phyloP scores from a whole-genome alignment of 2,797 vertebrate genomes.

The Cossypha polioptera region DNA sequence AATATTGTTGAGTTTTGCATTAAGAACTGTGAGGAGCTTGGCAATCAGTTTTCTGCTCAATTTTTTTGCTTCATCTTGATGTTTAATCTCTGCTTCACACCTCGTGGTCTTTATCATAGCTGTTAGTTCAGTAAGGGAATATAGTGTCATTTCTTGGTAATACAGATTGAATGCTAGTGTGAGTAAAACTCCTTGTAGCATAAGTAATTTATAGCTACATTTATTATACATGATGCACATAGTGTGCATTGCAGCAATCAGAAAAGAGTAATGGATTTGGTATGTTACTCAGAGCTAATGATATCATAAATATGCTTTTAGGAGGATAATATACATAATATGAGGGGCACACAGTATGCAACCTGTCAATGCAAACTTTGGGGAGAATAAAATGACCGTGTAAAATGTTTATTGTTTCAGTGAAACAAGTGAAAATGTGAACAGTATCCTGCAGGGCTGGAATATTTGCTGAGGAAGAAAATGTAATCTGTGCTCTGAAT shows the following conservation, averaged over 20 bases:
- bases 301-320: constrained; percentile 12
- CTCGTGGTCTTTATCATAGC: not conserved
- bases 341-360: not conserved
- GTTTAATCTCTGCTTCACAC: not conserved
- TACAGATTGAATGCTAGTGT: not conserved
- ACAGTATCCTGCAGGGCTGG: not conserved
- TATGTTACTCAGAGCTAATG: constrained; percentile 4
- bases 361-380: not conserved
- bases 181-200: not conserved
- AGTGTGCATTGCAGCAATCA: not conserved
- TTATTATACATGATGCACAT: not conserved
- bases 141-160: not conserved
- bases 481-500: not conserved
- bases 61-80: not conserved
- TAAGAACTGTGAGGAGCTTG: not conserved
- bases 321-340: not conserved
- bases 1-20: not conserved
- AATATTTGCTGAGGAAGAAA: not conserved
- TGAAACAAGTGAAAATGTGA: not conserved
- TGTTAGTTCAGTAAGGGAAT: not conserved
- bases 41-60: not conserved
- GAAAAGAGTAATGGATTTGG: constrained; percentile 17
- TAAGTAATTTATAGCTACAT: constrained; percentile 33
- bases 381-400: not conserved
- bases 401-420: not conserved